These are phyloP conservation scores for Chaetura pelagica DNA, from an alignment of 2,113 vertebrate species.

Conservation along the genomic window DNA sequence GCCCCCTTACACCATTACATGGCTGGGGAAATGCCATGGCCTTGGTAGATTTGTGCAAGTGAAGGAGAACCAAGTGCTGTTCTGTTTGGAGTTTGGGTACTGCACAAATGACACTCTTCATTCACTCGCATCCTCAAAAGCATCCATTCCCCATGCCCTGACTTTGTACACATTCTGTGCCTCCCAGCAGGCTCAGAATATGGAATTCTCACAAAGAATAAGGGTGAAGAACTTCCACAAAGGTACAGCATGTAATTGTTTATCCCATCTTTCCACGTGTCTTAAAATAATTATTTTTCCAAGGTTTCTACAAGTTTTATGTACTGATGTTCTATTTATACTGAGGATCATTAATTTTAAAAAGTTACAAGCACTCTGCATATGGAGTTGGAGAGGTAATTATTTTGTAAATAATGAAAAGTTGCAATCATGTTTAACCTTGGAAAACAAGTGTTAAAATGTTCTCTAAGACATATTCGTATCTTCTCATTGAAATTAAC, in stretches of 20 bases:
- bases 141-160: background rate
- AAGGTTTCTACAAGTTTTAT: background rate
- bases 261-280: accelerated
- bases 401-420: background rate
- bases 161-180: background rate
- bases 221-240: background rate
- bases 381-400: background rate
- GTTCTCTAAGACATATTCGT: background rate
- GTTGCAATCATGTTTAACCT: background rate
- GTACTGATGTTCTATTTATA: background rate
- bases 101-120: background rate
- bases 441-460: background rate
- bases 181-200: background rate
- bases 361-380: background rate
- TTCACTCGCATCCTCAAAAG: background rate
- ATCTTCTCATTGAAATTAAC: background rate
- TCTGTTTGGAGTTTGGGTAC: background rate
- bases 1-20: background rate
- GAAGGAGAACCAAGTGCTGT: background rate
- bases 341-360: background rate
- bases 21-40: background rate
- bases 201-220: background rate
- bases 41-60: background rate
- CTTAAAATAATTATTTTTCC: background rate
- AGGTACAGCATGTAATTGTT: background rate